A percentile compares a stretch with the other conserved stretches of the same genome.
Evolutionary conservation across 2,888 invertebrate species (phyloP).

Genomic region (Didymodactylos carnosus): DNA sequence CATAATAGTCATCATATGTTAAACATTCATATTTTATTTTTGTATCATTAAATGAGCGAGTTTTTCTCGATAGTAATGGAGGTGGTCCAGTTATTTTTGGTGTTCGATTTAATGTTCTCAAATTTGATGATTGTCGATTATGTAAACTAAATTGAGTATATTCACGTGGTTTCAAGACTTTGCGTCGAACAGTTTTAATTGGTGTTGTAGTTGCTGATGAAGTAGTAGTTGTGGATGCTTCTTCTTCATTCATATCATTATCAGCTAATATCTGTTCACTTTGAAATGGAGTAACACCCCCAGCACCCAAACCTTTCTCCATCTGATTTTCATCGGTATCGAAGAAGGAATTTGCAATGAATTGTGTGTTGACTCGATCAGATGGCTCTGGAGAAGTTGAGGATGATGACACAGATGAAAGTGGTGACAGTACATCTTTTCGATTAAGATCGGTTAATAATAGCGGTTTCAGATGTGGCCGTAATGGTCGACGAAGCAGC

Average conservation of each 20-base stretch:
- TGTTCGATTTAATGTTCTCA: background rate
- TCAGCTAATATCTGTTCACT: background rate
- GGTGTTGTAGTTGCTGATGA: background rate
- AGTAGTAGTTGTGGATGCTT: background rate
- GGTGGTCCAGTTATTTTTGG: background rate
- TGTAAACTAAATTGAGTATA: background rate
- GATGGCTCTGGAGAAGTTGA: background rate
- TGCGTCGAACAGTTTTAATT: no score
- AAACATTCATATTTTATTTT: background rate
- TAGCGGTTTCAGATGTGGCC: background rate
- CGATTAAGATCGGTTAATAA: background rate
- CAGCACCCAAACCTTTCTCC: background rate
- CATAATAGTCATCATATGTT: background rate
- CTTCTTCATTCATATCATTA: background rate
- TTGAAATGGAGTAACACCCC: background rate
- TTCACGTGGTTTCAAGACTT: background rate
- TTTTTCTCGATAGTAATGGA: background rate
- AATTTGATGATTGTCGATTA: background rate
- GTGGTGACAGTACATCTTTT: background rate
- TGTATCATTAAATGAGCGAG: background rate
- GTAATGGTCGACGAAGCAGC: background rate
- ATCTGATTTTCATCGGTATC: background rate
- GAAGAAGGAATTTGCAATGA: background rate
- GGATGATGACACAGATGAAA: background rate
- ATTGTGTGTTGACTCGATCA: background rate